Base-by-base conservation (phyloP, 2,888 invertebrate species). In the Eustalomyia histrio region DNA sequence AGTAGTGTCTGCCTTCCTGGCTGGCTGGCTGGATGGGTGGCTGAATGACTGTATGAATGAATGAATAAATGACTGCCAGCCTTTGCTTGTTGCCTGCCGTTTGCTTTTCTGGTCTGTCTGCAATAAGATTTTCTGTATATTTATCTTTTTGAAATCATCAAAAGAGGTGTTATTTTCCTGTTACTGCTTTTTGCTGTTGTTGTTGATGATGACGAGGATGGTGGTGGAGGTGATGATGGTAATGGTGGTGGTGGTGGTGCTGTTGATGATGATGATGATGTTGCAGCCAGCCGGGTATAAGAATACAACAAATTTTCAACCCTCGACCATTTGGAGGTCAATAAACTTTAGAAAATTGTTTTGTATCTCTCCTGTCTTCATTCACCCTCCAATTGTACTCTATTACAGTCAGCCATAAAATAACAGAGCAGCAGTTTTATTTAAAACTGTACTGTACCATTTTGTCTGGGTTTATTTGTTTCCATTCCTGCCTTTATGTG, bases 251-350 rank as follows among this genome's bases (percentile, higher is more conserved):
- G 7, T 2, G 43, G 43, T 68, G 55, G 24, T 43, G 55, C 29
- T 55, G 24, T n/a, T 73, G 35, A n/a, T 47, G 39, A 8, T 14
- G 17, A 33, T 57, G 21, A 16, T 50, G 57, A 50, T 65, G 39
- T 50, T 71, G 64, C 69, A 50, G 65, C 47, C 61, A 55, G 43
- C 64, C 60, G 29, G 55, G 18, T 55, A 75, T 33, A 76, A 43
- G 63, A 64, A 72, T 47, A 67, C 50, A 57, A 47, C 21, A 63
- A 68, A 65, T 81, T 78, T 81, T 47, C 81, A 81, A 81, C 81
- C 81, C 81, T 78, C 67, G 69, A 81, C 81, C 74, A 78, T 71
- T 76, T 75, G 67, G 78, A 69, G 81, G 78, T 81, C 81, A 81
- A 78, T 81, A 75, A 81, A 81, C 81, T 81, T 61, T 65, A 57